Percentiles rank a stretch among this genome's conserved stretches.
These are phyloP conservation scores for Chironomus striatipennis DNA, from an alignment of 1,140 invertebrate genomes.

Conservation along the genomic window DNA sequence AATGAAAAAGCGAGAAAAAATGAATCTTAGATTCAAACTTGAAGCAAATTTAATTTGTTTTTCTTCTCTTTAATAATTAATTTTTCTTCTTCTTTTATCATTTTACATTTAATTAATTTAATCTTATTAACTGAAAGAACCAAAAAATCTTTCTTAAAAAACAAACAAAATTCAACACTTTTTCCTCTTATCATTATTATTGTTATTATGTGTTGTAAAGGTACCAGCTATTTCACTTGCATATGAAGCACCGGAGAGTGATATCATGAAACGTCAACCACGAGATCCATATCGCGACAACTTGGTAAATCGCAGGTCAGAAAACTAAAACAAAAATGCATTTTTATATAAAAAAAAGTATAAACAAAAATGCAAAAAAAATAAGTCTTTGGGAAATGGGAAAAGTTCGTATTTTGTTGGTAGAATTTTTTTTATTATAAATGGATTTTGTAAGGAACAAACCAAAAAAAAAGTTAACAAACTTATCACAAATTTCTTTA, in stretches of 20 bases:
- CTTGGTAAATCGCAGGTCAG: constrained; percentile 86
- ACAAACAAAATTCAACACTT: constrained; percentile 10
- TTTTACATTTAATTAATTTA: constrained; percentile 24
- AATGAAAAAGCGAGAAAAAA: no score
- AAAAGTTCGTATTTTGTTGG: not conserved
- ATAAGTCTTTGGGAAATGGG: not conserved
- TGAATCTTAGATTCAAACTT: no score
- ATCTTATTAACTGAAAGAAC: not conserved
- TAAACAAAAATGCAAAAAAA: not conserved
- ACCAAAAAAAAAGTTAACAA: not conserved
- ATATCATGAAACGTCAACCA: constrained; percentile 95
- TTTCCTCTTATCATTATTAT: constrained; percentile 19
- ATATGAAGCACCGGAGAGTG: constrained; percentile 91
- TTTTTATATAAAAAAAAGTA: not conserved
- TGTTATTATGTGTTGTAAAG: constrained; percentile 41
- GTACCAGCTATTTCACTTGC: constrained; percentile 94
- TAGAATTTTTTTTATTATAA: not conserved
- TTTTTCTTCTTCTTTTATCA: constrained; percentile 25
- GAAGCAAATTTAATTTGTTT: constrained; percentile 25
- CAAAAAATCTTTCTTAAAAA: not conserved
- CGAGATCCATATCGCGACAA: constrained; percentile 89
- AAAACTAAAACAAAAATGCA: constrained; percentile 16
- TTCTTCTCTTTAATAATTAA: constrained; percentile 26
- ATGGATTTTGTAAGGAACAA: not conserved
- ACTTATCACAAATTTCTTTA: not conserved